Percentiles rank a stretch among this genome's conserved stretches.
These are phyloP conservation scores for Leptinotarsa defecta DNA, from an alignment of 1,140 invertebrate genomes.

Conservation along the genomic window DNA sequence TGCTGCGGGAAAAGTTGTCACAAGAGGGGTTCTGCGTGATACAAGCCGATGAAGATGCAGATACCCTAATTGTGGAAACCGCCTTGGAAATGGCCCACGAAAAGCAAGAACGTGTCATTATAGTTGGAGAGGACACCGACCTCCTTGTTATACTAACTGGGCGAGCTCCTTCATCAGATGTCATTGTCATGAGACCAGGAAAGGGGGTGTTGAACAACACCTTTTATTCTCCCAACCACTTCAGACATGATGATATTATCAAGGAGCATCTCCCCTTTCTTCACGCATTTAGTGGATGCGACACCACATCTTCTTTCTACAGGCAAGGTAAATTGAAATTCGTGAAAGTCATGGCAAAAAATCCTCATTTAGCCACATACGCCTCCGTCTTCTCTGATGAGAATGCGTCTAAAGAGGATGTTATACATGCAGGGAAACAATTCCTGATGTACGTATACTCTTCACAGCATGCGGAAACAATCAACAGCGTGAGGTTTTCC, in stretches of 20 bases:
- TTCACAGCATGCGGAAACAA: too few species aligned
- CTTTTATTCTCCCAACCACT: slow-evolving; percentile 41
- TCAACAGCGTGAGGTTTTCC: too few species aligned
- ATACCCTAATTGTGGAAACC: neutral
- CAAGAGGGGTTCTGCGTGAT: neutral
- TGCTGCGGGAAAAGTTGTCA: neutral
- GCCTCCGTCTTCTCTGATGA: too few species aligned
- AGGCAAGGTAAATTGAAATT: slow-evolving; percentile 21
- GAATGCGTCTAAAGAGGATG: too few species aligned
- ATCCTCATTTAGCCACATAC: too few species aligned
- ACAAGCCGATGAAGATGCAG: neutral
- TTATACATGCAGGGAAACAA: too few species aligned
- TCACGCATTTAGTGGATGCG: slow-evolving; percentile 22
- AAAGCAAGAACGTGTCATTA: neutral
- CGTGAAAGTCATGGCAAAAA: neutral
- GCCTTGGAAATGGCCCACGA: neutral
- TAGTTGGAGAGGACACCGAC: neutral
- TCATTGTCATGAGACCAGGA: neutral
- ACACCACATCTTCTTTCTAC: slow-evolving; percentile 23
- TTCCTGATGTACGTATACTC: too few species aligned
- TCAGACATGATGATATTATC: slow-evolving; percentile 14
- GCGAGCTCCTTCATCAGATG: neutral
- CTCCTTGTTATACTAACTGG: neutral
- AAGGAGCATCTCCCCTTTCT: slow-evolving; percentile 26
- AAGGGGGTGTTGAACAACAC: slow-evolving; percentile 19